Percentiles rank a stretch among this genome's conserved stretches.
phyloP scores from a whole-genome alignment of 2,113 vertebrate genomes.

The Lamprotornis superbus region DNA sequence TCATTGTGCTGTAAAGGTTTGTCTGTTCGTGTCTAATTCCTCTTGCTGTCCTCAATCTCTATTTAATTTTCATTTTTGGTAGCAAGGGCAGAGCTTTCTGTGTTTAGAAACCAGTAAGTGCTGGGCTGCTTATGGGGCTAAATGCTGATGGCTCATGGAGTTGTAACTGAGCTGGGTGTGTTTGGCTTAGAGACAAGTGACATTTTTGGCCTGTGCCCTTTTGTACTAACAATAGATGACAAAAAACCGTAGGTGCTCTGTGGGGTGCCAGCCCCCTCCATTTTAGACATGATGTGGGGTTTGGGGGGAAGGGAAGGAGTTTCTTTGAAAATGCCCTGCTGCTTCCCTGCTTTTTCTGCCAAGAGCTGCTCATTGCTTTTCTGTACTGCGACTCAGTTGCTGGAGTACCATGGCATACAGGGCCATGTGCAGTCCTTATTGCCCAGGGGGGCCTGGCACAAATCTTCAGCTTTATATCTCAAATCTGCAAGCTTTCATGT shows the following conservation, averaged over 20 bases:
- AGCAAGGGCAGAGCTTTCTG: background rate
- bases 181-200: background rate
- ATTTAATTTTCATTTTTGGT: background rate
- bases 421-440: background rate
- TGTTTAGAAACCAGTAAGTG: background rate
- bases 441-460: background rate
- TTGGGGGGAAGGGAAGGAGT: background rate
- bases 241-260: background rate
- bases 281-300: background rate
- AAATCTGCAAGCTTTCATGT: fast-evolving
- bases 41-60: background rate
- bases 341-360: background rate
- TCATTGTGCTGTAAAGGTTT: background rate
- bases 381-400: background rate
- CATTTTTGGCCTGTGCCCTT: background rate
- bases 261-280: background rate
- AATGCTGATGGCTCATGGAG: background rate
- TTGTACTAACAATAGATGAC: background rate
- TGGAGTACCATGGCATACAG: background rate
- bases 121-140: background rate
- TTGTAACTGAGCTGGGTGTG: background rate
- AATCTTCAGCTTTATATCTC: background rate
- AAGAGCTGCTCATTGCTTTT: background rate
- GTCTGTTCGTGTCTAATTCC: background rate
- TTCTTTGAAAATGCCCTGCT: background rate